Evolutionary conservation across 30 jellyfish, hydroid and myxozoan genomes (phyloP), one percentile per base, ranked within the genome.

Genomic region (Haliclystus octoradiatus): DNA sequence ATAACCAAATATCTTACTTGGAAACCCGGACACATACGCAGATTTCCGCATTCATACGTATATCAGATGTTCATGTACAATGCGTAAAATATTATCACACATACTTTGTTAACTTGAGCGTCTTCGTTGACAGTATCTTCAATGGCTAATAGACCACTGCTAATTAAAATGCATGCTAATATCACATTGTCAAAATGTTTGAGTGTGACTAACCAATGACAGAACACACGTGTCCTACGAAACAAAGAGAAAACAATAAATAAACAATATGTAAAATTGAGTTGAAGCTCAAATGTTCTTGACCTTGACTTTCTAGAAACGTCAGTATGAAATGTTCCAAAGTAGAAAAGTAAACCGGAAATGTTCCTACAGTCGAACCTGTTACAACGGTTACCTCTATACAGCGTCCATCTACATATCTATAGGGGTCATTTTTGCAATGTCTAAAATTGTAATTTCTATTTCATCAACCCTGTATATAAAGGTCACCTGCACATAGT

Each of bases 71-170:
- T 9, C 57, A 40, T 19, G 57, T 19, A 19, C 19, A 9, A 5
- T 40, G 57, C 9, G 57, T 40, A 19, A 5, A 19, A 5, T 40
- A 5, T 40, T 19, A 40, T 19, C 19, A 19, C 19, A 57, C 53
- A 1, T 63, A 50, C 81, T 60, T 35, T 75, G 33, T 82, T 85
- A 29, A 73, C 72, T 62, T 82, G 73, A 19, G 84, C 68, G n/a
- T 76, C 70, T 4, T 77, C 82, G 60, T 79, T 83, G 53, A 71
- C 34, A 14, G 89, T 83, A 47, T 88, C 93, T 67, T 88, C 97
- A 70, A 81, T 26, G 19, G 97, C 93, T 50, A 88, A 76, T 66
- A 88, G 76, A 26, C 84, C 89, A 75, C 97, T 88, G 81, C 97
- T 88, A 61, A 88, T 81, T 67, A 88, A 34, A 52, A 88, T 88